phyloP scores from a whole-genome alignment of 1,140 invertebrate species.

The Drosophila bifasciata region DNA sequence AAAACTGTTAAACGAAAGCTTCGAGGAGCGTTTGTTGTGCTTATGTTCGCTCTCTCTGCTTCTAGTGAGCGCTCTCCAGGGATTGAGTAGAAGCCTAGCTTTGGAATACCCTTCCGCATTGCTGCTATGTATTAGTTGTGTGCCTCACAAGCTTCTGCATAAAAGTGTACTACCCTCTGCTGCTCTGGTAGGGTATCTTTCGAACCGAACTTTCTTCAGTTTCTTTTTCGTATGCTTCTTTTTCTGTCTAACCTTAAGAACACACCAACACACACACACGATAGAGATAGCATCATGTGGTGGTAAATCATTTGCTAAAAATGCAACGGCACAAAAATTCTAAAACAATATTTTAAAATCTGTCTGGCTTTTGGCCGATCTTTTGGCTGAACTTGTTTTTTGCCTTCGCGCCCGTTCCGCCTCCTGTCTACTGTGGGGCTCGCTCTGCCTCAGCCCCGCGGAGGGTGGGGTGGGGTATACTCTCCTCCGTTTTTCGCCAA shows the following conservation, averaged over 20 bases:
- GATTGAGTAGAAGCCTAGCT: no score
- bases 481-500: neutral
- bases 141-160: no score
- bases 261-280: constrained; percentile 13
- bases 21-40: no score
- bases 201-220: constrained; percentile 20
- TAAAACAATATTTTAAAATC: constrained; percentile 83
- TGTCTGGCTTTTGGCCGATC: constrained; percentile 81
- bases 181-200: neutral
- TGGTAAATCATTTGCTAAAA: constrained; percentile 68
- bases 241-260: constrained; percentile 68
- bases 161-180: neutral
- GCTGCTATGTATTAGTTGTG: no score
- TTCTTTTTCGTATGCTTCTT: constrained; percentile 42
- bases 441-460: constrained; percentile 1
- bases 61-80: no score
- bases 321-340: constrained; percentile 75
- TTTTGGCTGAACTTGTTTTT: constrained; percentile 75
- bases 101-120: no score
- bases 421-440: constrained; percentile 13
- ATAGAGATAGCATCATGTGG: constrained; percentile 13
- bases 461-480: no score
- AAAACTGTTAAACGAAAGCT: no score
- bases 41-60: neutral
- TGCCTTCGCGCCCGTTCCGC: constrained; percentile 38